Evolutionary conservation across 1,140 invertebrate species (phyloP).

Genomic region (Coptotermes formosanus): DNA sequence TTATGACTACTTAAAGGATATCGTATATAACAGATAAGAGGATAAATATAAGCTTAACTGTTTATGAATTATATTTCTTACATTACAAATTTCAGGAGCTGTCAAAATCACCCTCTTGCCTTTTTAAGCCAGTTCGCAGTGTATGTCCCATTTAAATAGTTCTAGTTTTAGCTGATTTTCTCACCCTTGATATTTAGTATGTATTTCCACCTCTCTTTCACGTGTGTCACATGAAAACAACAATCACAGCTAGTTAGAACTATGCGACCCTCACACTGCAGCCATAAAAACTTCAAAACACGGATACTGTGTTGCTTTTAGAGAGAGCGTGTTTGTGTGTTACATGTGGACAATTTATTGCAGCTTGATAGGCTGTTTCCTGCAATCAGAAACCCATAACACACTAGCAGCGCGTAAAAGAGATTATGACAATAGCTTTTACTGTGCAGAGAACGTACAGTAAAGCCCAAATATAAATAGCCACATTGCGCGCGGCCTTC

Average conservation of each 20-base stretch:
- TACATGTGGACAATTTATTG: neutral
- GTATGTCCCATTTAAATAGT: too few relatives aligned
- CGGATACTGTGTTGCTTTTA: neutral
- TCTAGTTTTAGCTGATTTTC: neutral
- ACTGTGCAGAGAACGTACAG: neutral
- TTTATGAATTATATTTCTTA: too few relatives aligned
- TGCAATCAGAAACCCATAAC: neutral
- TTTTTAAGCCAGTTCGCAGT: too few relatives aligned
- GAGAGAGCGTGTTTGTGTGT: neutral
- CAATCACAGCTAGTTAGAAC: neutral
- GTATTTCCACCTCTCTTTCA: neutral
- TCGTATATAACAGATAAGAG: too few relatives aligned
- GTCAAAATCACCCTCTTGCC: too few relatives aligned
- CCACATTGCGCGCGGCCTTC: too few relatives aligned
- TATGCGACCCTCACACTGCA: neutral
- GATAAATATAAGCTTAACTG: too few relatives aligned
- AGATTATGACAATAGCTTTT: neutral
- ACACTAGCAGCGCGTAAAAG: neutral
- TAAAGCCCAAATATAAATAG: neutral
- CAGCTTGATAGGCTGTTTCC: neutral
- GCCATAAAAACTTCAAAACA: neutral
- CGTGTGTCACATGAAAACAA: neutral
- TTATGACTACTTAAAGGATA: too few relatives aligned
- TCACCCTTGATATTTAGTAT: neutral
- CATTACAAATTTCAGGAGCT: too few relatives aligned